Percentiles rank a stretch among this genome's conserved stretches.
Conservation (phyloP, 2,113 vertebrate genomes). For the Odocoileus hemionus region DNA sequence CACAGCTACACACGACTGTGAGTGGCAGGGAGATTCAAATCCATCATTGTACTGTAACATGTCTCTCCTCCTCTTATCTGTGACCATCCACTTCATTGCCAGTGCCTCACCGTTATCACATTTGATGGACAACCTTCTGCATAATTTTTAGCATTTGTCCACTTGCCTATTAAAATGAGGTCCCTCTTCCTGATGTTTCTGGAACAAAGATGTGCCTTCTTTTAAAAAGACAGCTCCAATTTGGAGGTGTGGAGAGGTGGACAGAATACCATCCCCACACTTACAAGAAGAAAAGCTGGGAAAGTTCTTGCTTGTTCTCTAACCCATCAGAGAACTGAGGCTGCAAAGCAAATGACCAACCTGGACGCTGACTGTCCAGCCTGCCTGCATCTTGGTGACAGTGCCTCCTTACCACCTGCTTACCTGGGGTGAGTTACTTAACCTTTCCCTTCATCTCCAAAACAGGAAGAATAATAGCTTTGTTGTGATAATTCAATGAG, state of each 20-base stretch:
- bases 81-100: not conserved
- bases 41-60: rapidly evolving
- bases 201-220: not conserved
- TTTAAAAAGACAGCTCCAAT: not conserved
- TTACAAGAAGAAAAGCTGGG: not conserved
- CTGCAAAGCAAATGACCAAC: not conserved
- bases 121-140: not conserved
- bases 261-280: not conserved
- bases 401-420: too few relatives aligned
- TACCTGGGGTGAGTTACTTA: rapidly evolving
- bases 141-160: not conserved
- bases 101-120: not conserved
- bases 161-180: not conserved
- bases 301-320: not conserved
- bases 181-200: not conserved
- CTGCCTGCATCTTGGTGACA: rapidly evolving
- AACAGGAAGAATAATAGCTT: too few relatives aligned
- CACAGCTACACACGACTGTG: rapidly evolving
- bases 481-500: rapidly evolving
- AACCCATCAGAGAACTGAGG: not conserved
- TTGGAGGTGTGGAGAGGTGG: not conserved
- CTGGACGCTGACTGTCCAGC: not conserved
- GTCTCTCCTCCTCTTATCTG: not conserved
- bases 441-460: not conserved
- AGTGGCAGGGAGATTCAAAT: rapidly evolving